Conservation (phyloP, 2,888 invertebrate genomes). For the Chymomyza caudatula region DNA sequence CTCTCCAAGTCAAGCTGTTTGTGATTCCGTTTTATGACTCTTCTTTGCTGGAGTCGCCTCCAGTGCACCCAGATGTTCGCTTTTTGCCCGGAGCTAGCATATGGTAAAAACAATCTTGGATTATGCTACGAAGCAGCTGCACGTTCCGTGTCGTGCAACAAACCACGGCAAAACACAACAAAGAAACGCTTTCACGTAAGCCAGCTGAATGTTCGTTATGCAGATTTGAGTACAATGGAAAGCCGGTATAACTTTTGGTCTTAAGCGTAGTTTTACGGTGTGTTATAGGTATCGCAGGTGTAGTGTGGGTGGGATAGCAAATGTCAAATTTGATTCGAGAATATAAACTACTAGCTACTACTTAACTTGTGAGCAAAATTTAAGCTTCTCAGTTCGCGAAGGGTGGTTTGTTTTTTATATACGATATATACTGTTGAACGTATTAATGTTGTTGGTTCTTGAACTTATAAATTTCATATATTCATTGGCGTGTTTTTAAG, state of each 20-base stretch:
- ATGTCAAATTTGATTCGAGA: too few species aligned
- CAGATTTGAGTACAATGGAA: conserved; percentile 3
- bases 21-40: conserved; percentile 13
- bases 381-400: too few species aligned
- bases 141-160: conserved; percentile 22
- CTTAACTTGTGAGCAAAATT: too few species aligned
- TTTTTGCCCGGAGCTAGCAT: background rate
- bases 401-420: too few species aligned
- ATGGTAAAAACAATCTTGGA: conserved; percentile 17
- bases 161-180: background rate
- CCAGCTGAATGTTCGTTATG: conserved; percentile 9
- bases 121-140: conserved; percentile 28
- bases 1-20: conserved; percentile 19
- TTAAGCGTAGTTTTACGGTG: background rate
- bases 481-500: too few species aligned
- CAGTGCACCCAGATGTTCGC: background rate
- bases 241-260: background rate
- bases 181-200: conserved; percentile 8
- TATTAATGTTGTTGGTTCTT: too few species aligned
- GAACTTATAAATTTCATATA: too few species aligned
- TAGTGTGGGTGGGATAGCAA: too few species aligned
- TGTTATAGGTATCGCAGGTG: too few species aligned
- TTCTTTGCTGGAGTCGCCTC: background rate
- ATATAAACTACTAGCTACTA: too few species aligned
- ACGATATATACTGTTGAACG: too few species aligned